These are phyloP conservation scores for Gorsachius goisagi DNA, from an alignment of 2,113 vertebrate genomes.

Conservation along the genomic window DNA sequence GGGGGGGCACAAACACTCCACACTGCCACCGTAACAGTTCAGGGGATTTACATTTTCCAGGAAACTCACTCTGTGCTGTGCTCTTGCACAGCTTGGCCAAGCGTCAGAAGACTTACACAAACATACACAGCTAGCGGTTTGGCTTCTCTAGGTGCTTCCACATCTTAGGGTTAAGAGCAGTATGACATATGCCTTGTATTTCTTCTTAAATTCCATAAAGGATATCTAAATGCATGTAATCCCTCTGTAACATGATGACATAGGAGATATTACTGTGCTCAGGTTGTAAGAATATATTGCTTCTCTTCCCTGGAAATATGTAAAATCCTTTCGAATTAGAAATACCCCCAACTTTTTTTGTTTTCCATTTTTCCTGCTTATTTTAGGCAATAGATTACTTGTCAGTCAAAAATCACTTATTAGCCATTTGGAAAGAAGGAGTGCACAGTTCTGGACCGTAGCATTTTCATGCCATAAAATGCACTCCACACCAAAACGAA, in stretches of 20 bases:
- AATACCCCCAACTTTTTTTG: neutral
- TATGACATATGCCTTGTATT: neutral
- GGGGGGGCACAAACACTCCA: neutral
- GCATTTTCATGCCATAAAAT: neutral
- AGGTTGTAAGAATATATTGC: neutral
- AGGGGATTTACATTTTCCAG: neutral
- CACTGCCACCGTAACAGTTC: neutral
- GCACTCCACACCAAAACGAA: neutral
- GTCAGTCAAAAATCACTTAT: neutral
- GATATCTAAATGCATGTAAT: neutral
- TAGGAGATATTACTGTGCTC: neutral
- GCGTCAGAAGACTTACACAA: neutral
- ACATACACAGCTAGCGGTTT: neutral
- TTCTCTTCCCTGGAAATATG: neutral
- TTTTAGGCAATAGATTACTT: neutral
- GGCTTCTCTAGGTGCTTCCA: neutral
- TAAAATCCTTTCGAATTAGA: constrained; percentile 30
- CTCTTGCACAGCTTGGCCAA: neutral
- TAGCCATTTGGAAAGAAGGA: neutral
- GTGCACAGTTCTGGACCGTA: neutral
- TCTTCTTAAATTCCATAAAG: neutral
- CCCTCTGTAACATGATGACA: neutral
- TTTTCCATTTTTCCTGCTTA: neutral
- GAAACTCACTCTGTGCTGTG: neutral
- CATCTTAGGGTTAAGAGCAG: neutral